Conservation (phyloP, 1,140 invertebrate genomes). For the Papilio helenus region DNA sequence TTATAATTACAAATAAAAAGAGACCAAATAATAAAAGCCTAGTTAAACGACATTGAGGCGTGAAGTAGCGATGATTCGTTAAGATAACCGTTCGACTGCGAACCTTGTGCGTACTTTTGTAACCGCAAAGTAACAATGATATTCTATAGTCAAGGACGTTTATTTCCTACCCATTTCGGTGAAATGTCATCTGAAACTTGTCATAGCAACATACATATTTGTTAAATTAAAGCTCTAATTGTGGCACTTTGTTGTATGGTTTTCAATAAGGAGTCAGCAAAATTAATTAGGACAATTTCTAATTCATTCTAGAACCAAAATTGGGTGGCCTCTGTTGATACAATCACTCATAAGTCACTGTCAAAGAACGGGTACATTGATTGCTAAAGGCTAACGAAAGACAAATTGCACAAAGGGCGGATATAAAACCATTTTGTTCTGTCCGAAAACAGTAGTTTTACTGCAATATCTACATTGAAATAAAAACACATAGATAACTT, state of each 20-base stretch:
- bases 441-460: not conserved
- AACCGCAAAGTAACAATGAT: slow-evolving; percentile 53
- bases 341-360: slow-evolving; percentile 23
- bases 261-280: too few relatives aligned
- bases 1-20: slow-evolving; percentile 14
- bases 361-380: slow-evolving; percentile 1
- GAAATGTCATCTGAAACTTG: too few relatives aligned
- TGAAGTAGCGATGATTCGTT: slow-evolving; percentile 27
- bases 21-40: not conserved
- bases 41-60: slow-evolving; percentile 14
- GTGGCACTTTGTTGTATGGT: too few relatives aligned
- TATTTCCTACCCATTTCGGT: too few relatives aligned
- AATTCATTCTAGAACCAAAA: slow-evolving; percentile 64
- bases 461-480: too few relatives aligned
- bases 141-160: slow-evolving; percentile 43
- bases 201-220: too few relatives aligned
- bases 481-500: too few relatives aligned
- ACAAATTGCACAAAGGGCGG: not conserved
- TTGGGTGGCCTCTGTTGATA: slow-evolving; percentile 47
- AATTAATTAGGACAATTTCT: slow-evolving; percentile 68
- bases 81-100: slow-evolving; percentile 36
- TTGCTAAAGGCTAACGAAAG: not conserved
- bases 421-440: not conserved
- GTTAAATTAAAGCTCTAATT: too few relatives aligned
- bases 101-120: slow-evolving; percentile 49